These are phyloP conservation scores for Elephas maximus DNA, from an alignment of 2,113 vertebrate genomes.

Conservation along the genomic window DNA sequence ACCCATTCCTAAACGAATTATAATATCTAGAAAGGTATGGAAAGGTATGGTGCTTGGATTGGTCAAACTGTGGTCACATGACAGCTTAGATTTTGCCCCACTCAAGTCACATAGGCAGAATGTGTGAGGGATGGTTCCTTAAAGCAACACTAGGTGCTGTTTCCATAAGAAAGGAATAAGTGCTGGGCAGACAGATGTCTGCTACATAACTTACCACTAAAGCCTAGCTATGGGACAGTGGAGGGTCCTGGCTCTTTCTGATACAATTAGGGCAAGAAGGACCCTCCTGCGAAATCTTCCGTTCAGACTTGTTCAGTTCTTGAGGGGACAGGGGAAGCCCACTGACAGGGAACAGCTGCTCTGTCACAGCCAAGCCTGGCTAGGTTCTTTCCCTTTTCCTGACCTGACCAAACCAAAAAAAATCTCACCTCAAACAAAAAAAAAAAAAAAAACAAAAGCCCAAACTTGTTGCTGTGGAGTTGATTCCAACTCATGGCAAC, in stretches of 20 bases:
- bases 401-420: too few relatives aligned
- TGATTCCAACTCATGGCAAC: too few relatives aligned
- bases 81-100: neutral
- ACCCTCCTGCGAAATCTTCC: neutral
- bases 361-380: neutral
- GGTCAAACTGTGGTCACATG: neutral
- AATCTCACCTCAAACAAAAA: too few relatives aligned
- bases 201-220: too few relatives aligned
- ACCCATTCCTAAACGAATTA: neutral
- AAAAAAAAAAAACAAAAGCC: too few relatives aligned
- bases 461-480: too few relatives aligned
- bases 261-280: neutral
- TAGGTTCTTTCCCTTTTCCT: too few relatives aligned
- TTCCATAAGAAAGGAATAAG: neutral
- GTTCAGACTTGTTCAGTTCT: neutral
- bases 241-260: neutral
- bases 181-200: neutral
- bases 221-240: neutral
- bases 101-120: neutral
- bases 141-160: neutral
- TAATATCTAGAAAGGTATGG: neutral
- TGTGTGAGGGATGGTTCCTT: neutral
- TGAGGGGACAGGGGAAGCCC: neutral
- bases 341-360: fast-evolving
- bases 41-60: neutral